These are phyloP conservation scores for Chelonus insularis DNA, from an alignment of 1,140 invertebrate genomes.

Conservation along the genomic window DNA sequence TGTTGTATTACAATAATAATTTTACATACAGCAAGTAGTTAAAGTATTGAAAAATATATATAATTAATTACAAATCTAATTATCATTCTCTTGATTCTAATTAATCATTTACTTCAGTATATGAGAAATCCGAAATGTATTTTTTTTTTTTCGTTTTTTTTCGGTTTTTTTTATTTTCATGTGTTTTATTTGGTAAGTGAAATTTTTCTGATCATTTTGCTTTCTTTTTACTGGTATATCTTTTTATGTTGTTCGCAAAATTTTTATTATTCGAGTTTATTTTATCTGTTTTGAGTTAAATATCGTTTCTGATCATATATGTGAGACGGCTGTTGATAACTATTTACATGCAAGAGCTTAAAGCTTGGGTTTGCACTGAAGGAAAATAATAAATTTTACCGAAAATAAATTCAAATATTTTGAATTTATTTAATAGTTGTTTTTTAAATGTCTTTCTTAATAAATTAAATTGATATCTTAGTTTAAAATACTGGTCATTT, in stretches of 20 bases:
- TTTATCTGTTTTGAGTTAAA: too few relatives aligned
- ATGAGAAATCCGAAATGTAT: constrained; percentile 10
- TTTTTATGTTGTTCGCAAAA: too few relatives aligned
- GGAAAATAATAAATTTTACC: too few relatives aligned
- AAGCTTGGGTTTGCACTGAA: constrained; percentile 11
- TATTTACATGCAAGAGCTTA: constrained; percentile 27
- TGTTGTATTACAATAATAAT: constrained; percentile 30
- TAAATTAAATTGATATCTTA: too few relatives aligned
- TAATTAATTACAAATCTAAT: constrained; percentile 60
- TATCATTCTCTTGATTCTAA: constrained; percentile 48
- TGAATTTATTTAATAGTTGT: too few relatives aligned
- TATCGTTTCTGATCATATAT: constrained; percentile 10
- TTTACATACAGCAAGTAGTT: constrained; percentile 57
- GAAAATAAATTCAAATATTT: too few relatives aligned
- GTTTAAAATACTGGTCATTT: too few relatives aligned
- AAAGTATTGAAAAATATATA: constrained; percentile 61
- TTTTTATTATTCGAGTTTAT: too few relatives aligned
- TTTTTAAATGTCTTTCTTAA: too few relatives aligned
- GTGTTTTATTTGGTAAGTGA: constrained; percentile 4
- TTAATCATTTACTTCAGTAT: constrained; percentile 16
- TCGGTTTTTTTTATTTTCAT: constrained; percentile 9
- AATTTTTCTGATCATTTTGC: constrained; percentile 16
- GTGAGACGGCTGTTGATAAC: constrained; percentile 16
- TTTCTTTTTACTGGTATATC: too few relatives aligned
- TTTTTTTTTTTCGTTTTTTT: too few relatives aligned